Evolutionary conservation across 2,888 invertebrate species (phyloP).

Genomic region (Tachina fera): DNA sequence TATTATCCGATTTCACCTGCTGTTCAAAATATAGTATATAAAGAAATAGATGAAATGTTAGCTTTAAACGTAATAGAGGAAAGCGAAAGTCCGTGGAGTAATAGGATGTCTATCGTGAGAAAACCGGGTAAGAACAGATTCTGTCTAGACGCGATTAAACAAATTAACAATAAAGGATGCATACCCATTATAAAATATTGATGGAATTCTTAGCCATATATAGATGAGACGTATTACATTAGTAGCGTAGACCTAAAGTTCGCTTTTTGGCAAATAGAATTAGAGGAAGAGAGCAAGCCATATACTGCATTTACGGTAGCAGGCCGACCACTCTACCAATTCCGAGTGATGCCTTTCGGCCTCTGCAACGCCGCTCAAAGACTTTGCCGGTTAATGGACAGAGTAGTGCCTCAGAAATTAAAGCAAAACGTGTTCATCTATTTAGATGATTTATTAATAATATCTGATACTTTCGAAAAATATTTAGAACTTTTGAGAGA

Average conservation of each 20-base stretch:
- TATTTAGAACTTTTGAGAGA: conserved; percentile 37
- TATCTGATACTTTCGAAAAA: conserved; percentile 17
- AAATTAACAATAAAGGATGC: conserved; percentile 26
- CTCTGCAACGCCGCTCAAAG: conserved; percentile 61
- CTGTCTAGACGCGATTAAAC: conserved; percentile 75
- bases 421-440: conserved; percentile 53
- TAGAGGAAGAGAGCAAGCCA: conserved; percentile 37
- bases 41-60: neutral
- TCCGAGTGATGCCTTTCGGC: conserved; percentile 64
- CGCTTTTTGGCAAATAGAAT: conserved; percentile 66
- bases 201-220: neutral
- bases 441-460: conserved; percentile 60
- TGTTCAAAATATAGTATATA: conserved; percentile 74
- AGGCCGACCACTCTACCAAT: conserved; percentile 41
- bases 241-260: conserved; percentile 50
- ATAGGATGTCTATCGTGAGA: conserved; percentile 73
- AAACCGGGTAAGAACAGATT: conserved; percentile 74
- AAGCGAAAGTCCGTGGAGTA: conserved; percentile 75
- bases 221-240: conserved; percentile 50
- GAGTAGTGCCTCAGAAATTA: conserved; percentile 36
- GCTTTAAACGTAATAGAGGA: conserved; percentile 74
- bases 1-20: conserved; percentile 44
- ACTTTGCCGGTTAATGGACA: conserved; percentile 71
- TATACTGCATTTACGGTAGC: conserved; percentile 64
- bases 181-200: too few species aligned